Base-by-base conservation (phyloP, 2,888 invertebrate species). In the Tetranychus truncatus region DNA sequence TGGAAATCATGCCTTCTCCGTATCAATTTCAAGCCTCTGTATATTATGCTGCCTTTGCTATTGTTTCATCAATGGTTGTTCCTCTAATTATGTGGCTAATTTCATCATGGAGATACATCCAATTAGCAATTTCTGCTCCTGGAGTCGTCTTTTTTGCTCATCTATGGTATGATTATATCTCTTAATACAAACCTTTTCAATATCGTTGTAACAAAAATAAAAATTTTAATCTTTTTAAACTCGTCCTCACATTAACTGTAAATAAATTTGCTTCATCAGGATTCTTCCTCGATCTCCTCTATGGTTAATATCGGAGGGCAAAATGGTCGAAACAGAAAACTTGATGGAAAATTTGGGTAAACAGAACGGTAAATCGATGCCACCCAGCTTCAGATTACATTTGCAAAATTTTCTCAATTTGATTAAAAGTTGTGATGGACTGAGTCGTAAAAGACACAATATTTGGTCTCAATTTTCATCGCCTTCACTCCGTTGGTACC, bases 61-160 rank as follows among this genome's bases (percentile, higher is more conserved):
- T 78, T 9, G 24, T 76, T 1, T 77, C 78, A 1, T 65, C 76
- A 18, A 74, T 78, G 15, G 46, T 75, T 18, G 21, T 78, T n/a
- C 77, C 78, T 15, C 55, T 79, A 15, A 71, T 79, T 20, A 74
- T 78, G 18, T 78, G 78, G 77, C 75, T 77, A n/a, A 77, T 79
- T n/a, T 72, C 76, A 9, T 76, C 78, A 24, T 79, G 79, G 79
- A 76, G 78, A 11, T 79, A 78, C 74, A 76, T 78, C 15, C 79
- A 79, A 66, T 66, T 79, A 18, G 78, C 79, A 7, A 76, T 79
- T 18, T 77, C 78, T 18, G 78, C 77, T 21, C 78, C 78, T 1
- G 78, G 78, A 66, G 76, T 78, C 18, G 78, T 78, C 9, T 78
- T 78, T 69, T 66, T 79, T 11, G 76, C 78, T 1, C 78, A 78